Evolutionary conservation across 2,797 vertebrate species (phyloP), one percentile per base, ranked within the genome.

Genomic region (Coendou prehensilis): DNA sequence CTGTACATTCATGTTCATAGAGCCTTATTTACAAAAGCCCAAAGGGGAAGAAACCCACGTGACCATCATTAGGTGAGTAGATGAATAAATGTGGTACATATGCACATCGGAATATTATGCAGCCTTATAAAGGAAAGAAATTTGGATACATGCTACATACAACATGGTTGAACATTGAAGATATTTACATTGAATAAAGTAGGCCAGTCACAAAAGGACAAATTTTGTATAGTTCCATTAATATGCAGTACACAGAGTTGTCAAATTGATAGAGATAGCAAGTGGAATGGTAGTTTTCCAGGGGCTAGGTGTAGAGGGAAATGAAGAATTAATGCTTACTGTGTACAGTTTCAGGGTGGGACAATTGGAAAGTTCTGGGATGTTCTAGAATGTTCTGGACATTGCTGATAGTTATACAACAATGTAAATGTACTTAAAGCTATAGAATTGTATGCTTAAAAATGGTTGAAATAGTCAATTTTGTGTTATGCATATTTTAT

Each of bases 401-500:
- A 45, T 67, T 85, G 26, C 47, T 45, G 8, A 80, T 33, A 9
- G 64, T 37, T 96, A 52, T 33, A 81, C 8, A 75, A 20, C 2
- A 76, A 37, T 71, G 17, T 45, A 85, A 71, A 84, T 78, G 22
- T 85, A 13, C 8, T 88, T 88, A 95, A 79, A 67, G 26, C 17
- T 85, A 61, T 26, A 80, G 33, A 81, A 64, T 20, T 28, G 26
- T 73, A 13, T 23, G 17, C 30, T 76, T 75, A 47, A 94, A 93
- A 78, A 91, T 50, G 57, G 22, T 54, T 83, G 81, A 91, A 94
- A 84, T 75, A 73, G 11, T 61, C 37, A 87, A 37, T 75, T 73
- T 91, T 52, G 33, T 59, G 41, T 56, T 56, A 37, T 83, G 14
- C 9, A 33, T 84, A 84, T 73, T 93, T 94, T 71, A 52, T 47